Evolutionary conservation across 2,888 invertebrate genomes (phyloP), one percentile per base, ranked within the genome.

Genomic region (Tipula lateralis): DNA sequence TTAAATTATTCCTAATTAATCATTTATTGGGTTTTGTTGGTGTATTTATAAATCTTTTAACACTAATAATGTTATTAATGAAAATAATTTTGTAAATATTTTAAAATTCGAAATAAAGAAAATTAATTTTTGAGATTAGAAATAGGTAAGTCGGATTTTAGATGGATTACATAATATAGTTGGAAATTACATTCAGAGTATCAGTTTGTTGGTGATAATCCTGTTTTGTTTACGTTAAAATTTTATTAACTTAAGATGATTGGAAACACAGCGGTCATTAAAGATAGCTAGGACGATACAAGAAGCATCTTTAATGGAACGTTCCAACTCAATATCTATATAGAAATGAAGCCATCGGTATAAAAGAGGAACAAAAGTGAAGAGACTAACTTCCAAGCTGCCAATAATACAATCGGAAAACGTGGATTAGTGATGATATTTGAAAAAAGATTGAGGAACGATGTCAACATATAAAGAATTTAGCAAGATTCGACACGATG

Each of bases 61-160:
- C 44, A 50, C 44, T 50, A 50, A 50, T 66, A 66, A 66, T 24
- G 66, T 66, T 66, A 24, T 66, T 66, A 66, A 66, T 66, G 66
- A 24, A 66, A 66, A 66, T 66, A 16, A 50, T 50, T 50, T 16
- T 44, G 4, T 44, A 44, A 44, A 44, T 44, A 44, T 44, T 50
- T 50, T 16, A 50, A 50, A 50, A 50, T 50, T 50, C 5, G 5
- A 50, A 50, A 50, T 36, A 50, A 3, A n/a, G 16, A 6, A 4
- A 16, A 50, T 5, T 66, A 7, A 9, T 66, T 24, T 66, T 24
- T 66, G 13, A 24, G 7, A 24, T 24, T 66, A 66, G 66, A 66
- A 24, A 24, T 24, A 24, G 24, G 9, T 66, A 66, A 66, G 66
- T 66, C 66, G 66, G 66, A 66, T 66, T 24, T 66, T 24, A 2